Conservation (phyloP, 2,888 invertebrate genomes). For the Acanthosoma haemorrhoidale region DNA sequence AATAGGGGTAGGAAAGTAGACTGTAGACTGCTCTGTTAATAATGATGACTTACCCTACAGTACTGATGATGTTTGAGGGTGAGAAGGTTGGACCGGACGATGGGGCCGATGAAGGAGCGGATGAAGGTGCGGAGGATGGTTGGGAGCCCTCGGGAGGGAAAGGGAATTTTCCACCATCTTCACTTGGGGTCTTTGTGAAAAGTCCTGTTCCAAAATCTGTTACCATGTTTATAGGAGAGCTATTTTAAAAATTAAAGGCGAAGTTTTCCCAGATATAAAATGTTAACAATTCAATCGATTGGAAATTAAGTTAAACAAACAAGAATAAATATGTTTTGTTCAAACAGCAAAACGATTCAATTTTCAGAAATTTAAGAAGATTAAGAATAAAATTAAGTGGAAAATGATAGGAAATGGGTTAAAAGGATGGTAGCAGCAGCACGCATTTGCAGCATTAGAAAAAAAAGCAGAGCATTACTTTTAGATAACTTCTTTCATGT, state of each 20-base stretch:
- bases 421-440: slow-evolving; percentile 25
- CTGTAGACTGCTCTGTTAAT: slow-evolving; percentile 23
- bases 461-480: slow-evolving; percentile 15
- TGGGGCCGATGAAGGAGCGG: slow-evolving; percentile 40
- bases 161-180: slow-evolving; percentile 69
- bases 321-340: not conserved
- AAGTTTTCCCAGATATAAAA: not conserved
- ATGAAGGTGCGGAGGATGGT: slow-evolving; percentile 53
- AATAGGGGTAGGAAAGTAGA: slow-evolving; percentile 20
- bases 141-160: slow-evolving; percentile 55
- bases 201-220: slow-evolving; percentile 90
- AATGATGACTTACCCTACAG: slow-evolving; percentile 44
- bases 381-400: not conserved
- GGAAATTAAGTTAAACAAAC: not conserved
- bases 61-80: slow-evolving; percentile 43
- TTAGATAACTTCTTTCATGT: not conserved
- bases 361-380: not conserved
- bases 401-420: slow-evolving; percentile 24
- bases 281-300: not conserved
- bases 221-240: slow-evolving; percentile 90
- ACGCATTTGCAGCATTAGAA: slow-evolving; percentile 32
- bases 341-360: not conserved
- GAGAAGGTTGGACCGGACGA: slow-evolving; percentile 42
- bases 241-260: slow-evolving; percentile 44
- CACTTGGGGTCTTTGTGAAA: slow-evolving; percentile 85